Base-by-base conservation (phyloP, 2,113 vertebrate species). In the Sebastes schlegelii region DNA sequence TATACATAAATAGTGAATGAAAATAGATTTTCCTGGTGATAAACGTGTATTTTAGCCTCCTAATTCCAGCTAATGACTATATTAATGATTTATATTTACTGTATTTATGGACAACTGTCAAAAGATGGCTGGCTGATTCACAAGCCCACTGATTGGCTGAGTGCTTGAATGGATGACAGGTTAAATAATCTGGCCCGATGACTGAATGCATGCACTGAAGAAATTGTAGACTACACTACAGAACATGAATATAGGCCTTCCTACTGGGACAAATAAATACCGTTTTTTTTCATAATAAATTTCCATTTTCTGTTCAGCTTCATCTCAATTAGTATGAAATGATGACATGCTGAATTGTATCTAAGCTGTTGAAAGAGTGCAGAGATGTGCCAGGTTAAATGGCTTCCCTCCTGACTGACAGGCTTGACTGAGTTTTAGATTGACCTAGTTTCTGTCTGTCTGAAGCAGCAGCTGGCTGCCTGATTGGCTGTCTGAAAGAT, bases 401-500 rank as follows among this genome's bases (percentile, higher is more conserved):
- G 45, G 12, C 12, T 34, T 54, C 40, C 43, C 40, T 63, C 55
- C 61, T 70, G 54, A 42, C 49, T 63, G 75, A 54, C 79, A 75
- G 79, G 74, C 64, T 60, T 60, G 45, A 57, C 26, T 73, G 83
- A 88, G 6, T 40, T 65, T 67, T 68, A 74, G 70, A 82, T 76
- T 82, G 68, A 64, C 76, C 67, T 85, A 1, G 13, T 85, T 85
- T 62, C 57, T 65, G 57, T 76, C n/a, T 77, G 66, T 65, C 48
- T 79, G 62, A 79, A 21, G 66, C 76, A 60, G 72, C 82, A 80
- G 76, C 66, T 87, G 79, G 75, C 46, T 57, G 49, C 42, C 62
- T 82, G 84, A 85, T 85, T 79, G 74, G 76, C 72, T 73, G 78
- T 77, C 80, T 80, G 66, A 52, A 19, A 80, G 65, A 74, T 48